phyloP scores from a whole-genome alignment of 2,888 invertebrate genomes.

The Koerneria pararmatus region DNA sequence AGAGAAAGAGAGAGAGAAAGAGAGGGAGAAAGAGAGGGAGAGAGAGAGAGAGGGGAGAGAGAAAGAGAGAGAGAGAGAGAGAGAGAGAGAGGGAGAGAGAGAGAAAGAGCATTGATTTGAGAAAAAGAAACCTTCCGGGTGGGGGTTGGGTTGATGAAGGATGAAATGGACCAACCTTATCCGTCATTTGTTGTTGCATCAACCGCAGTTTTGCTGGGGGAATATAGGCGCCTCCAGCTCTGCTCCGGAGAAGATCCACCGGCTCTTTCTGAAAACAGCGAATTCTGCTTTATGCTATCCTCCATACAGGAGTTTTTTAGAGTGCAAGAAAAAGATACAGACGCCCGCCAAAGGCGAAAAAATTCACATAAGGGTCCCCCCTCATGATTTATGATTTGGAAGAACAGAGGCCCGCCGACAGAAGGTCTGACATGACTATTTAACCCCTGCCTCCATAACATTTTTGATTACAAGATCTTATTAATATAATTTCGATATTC shows the following conservation, averaged over 20 bases:
- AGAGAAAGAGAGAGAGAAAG: background rate
- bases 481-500: too few species aligned
- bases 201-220: constrained; percentile 89
- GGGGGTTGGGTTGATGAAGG: constrained; percentile 25
- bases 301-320: too few species aligned
- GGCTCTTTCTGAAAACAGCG: constrained; percentile 34
- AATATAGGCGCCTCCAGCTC: constrained; percentile 75
- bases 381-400: too few species aligned
- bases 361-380: too few species aligned
- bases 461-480: too few species aligned
- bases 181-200: constrained; percentile 87
- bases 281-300: too few species aligned
- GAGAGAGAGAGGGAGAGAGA: too few species aligned
- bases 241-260: constrained; percentile 35
- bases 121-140: background rate
- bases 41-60: constrained; percentile 1
- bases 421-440: too few species aligned
- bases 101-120: background rate
- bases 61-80: background rate
- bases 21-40: constrained; percentile 1
- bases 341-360: too few species aligned
- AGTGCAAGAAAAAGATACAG: too few species aligned
- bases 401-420: too few species aligned
- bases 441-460: too few species aligned
- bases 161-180: constrained; percentile 70